Evolutionary conservation across 1,140 invertebrate species (phyloP).

Genomic region (Semibalanus balanoides): DNA sequence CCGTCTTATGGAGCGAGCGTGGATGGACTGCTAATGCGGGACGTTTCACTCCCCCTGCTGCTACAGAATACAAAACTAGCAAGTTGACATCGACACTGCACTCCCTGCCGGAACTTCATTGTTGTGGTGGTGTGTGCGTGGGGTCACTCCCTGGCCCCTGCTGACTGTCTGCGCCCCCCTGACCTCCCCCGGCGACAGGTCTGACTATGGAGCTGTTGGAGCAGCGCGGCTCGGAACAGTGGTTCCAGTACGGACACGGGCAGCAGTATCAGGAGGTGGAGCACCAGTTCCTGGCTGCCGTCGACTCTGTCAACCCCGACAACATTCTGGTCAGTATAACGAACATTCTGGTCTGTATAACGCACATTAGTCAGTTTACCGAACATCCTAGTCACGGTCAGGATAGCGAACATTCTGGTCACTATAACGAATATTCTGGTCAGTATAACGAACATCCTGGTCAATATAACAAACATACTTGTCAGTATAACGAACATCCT

Average conservation of each 20-base stretch:
- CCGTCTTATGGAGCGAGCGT: not conserved
- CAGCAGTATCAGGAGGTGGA: slow-evolving; percentile 58
- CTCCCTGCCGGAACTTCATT: not conserved
- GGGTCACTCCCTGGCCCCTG: slow-evolving; percentile 32
- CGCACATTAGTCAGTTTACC: too few species aligned
- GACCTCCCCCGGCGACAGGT: not conserved
- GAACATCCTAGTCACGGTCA: too few species aligned
- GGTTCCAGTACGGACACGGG: slow-evolving; percentile 69
- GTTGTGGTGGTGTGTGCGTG: too few species aligned
- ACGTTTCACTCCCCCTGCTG: not conserved
- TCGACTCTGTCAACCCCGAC: slow-evolving; percentile 64
- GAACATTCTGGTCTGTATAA: too few species aligned
- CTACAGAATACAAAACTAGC: too few species aligned
- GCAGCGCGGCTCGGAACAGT: slow-evolving; percentile 36
- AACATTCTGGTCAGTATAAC: slow-evolving; percentile 46
- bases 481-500: too few species aligned
- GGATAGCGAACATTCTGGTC: too few species aligned
- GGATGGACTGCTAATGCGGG: not conserved
- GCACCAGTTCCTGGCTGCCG: slow-evolving; percentile 54
- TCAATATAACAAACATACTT: too few species aligned
- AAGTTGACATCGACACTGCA: not conserved
- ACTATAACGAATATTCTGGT: slow-evolving; percentile 66
- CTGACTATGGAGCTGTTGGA: slow-evolving; percentile 46
- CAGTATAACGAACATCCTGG: too few species aligned
- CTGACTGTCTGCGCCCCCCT: not conserved